Conservation (phyloP, 2,113 vertebrate species). For the Mobula hypostoma region DNA sequence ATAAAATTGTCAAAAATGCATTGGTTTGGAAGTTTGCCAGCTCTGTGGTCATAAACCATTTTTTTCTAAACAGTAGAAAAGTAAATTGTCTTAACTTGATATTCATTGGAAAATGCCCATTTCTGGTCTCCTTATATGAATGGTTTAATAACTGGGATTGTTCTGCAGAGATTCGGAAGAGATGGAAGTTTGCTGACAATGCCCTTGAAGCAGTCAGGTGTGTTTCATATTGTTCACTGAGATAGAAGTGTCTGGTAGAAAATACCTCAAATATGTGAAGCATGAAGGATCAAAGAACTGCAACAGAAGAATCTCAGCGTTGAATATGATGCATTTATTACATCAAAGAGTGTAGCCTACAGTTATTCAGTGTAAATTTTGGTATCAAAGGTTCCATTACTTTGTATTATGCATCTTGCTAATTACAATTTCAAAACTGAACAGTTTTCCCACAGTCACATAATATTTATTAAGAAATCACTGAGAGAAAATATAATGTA, state of each 20-base stretch:
- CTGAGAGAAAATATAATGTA: neutral
- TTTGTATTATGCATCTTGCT: neutral
- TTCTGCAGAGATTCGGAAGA: neutral
- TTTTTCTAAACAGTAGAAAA: neutral
- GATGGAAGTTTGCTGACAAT: neutral
- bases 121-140: neutral
- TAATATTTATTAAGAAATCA: neutral
- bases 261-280: neutral
- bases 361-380: neutral
- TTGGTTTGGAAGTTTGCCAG: neutral
- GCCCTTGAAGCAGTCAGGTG: conserved; percentile 7
- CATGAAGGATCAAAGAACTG: neutral
- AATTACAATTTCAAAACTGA: conserved; percentile 18
- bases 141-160: neutral
- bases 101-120: neutral
- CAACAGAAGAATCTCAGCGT: neutral
- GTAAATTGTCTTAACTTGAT: neutral
- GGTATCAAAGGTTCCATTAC: too few relatives aligned
- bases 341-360: neutral
- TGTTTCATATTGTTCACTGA: neutral
- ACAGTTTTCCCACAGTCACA: neutral
- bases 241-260: neutral
- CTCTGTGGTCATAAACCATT: neutral
- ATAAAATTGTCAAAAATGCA: neutral
- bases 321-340: conserved; percentile 30